phyloP scores from a whole-genome alignment of 2,113 vertebrate species.

The Dipodomys ordii region DNA sequence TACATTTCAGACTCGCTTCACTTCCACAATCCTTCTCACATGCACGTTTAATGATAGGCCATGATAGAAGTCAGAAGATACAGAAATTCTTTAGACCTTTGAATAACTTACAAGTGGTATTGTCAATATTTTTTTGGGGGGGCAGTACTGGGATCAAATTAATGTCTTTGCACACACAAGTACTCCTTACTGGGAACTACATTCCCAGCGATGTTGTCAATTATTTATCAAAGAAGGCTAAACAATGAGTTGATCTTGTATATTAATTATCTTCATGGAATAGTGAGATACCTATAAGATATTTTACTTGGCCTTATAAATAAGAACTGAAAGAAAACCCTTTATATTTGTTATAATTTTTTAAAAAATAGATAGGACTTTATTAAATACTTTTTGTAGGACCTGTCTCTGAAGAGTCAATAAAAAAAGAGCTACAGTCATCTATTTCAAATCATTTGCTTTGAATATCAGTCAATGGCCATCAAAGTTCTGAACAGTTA shows the following conservation, averaged over 20 bases:
- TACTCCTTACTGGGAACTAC: no score
- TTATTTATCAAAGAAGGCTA: background rate
- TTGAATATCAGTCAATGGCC: background rate
- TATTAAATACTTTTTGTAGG: slow-evolving; percentile 3
- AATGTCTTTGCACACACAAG: background rate
- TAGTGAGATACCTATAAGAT: background rate
- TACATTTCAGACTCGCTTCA: slow-evolving; percentile 24
- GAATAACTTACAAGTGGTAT: background rate
- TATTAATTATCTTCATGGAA: background rate
- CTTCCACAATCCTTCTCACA: background rate
- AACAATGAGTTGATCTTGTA: background rate
- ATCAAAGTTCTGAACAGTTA: background rate
- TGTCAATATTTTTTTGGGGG: background rate
- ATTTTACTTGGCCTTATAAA: background rate
- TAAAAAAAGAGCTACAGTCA: background rate
- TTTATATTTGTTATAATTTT: background rate
- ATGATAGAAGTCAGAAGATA: background rate
- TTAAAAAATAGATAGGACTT: background rate
- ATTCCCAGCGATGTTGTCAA: background rate
- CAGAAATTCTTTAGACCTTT: background rate
- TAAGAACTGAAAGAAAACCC: background rate
- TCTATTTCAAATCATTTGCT: no score
- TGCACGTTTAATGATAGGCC: background rate
- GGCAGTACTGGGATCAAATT: background rate
- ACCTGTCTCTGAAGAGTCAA: background rate